A percentile compares a stretch with the other conserved stretches of the same genome.
phyloP scores from a whole-genome alignment of 2,888 invertebrate species.

The Halictus ligatus region DNA sequence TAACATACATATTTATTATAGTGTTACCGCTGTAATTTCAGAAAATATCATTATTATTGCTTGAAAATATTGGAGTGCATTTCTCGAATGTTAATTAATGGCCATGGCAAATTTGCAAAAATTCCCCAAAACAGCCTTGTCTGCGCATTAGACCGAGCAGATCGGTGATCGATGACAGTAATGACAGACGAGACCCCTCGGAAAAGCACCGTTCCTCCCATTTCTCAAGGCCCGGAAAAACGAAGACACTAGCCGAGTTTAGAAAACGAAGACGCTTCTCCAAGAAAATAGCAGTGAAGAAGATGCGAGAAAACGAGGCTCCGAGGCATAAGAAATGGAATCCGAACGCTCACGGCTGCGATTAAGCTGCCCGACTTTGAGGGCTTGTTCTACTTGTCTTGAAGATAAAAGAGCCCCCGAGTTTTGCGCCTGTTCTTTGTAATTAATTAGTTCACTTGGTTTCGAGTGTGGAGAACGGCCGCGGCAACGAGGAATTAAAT shows the following conservation, averaged over 20 bases:
- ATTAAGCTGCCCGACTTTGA: background rate
- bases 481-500: background rate
- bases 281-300: background rate
- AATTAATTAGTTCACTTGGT: background rate
- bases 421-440: slow-evolving; percentile 1
- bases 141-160: background rate
- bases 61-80: background rate
- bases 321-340: background rate
- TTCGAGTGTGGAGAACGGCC: background rate
- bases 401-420: background rate
- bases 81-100: background rate
- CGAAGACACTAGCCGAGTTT: background rate
- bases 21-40: background rate
- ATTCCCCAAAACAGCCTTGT: background rate
- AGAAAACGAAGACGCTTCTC: background rate
- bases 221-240: background rate
- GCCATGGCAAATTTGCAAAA: background rate
- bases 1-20: too few relatives aligned
- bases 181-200: background rate
- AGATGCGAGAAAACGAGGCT: background rate
- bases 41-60: background rate
- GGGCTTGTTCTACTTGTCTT: background rate
- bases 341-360: background rate
- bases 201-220: background rate
- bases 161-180: background rate